phyloP scores from a whole-genome alignment of 2,888 invertebrate species.

The Neocrepidodera transversa region DNA sequence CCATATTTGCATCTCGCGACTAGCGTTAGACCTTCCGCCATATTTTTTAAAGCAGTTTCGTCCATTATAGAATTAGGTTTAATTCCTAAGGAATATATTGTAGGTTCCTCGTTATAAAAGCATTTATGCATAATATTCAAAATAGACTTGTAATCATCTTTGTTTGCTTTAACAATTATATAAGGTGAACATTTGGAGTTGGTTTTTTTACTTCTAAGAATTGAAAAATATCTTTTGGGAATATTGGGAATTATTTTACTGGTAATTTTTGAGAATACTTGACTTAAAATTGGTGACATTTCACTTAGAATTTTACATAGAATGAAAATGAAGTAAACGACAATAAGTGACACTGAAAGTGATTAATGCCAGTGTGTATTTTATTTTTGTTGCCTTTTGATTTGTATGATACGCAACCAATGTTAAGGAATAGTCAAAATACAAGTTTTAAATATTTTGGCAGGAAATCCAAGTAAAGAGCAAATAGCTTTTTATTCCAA shows the following conservation, averaged over 20 bases:
- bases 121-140: slow-evolving; percentile 62
- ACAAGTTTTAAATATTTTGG: too few species aligned
- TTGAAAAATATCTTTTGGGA: slow-evolving; percentile 2
- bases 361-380: too few species aligned
- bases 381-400: too few species aligned
- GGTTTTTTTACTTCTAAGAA: slow-evolving; percentile 23
- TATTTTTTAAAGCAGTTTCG: slow-evolving; percentile 45
- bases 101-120: slow-evolving; percentile 66
- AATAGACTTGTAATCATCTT: slow-evolving; percentile 60
- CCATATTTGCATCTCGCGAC: slow-evolving; percentile 55
- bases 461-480: too few species aligned
- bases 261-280: slow-evolving; percentile 39
- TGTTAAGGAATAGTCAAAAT: too few species aligned
- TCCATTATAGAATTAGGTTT: slow-evolving; percentile 49
- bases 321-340: too few species aligned
- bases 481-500: too few species aligned
- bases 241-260: slow-evolving; percentile 21
- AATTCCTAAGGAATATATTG: slow-evolving; percentile 60
- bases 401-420: too few species aligned
- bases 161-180: slow-evolving; percentile 58
- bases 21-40: slow-evolving; percentile 51
- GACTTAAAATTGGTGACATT: slow-evolving; percentile 44
- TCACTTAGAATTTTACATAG: slow-evolving; percentile 37
- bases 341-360: too few species aligned
- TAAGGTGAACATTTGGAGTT: slow-evolving; percentile 40